Conservation (phyloP, 1,140 invertebrate species). For the Saxidomus purpurata region DNA sequence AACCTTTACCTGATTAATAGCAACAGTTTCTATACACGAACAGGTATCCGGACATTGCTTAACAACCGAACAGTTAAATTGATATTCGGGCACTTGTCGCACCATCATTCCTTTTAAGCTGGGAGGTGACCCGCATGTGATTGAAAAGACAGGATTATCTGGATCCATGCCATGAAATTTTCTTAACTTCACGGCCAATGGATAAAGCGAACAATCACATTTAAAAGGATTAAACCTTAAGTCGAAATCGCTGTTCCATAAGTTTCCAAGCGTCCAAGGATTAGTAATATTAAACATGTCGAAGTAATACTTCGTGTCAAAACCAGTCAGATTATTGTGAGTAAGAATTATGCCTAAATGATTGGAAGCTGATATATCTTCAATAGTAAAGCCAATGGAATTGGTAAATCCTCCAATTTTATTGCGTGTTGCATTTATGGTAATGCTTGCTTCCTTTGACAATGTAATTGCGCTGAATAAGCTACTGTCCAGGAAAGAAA, state of each 20-base stretch:
- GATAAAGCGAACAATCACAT: slow-evolving; percentile 25
- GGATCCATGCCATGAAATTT: not conserved
- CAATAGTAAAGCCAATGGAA: slow-evolving; percentile 13
- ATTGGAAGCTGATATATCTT: not conserved
- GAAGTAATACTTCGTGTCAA: not conserved
- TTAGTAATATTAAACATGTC: slow-evolving; percentile 4
- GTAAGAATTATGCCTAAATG: not conserved
- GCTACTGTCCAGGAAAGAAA: not conserved
- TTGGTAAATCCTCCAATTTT: not conserved
- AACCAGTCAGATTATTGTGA: slow-evolving; percentile 20
- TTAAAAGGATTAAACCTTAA: slow-evolving; percentile 34
- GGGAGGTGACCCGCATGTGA: not conserved
- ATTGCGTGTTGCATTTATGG: not conserved
- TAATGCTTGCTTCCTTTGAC: not conserved
- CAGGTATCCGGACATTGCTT: not conserved
- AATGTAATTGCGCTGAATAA: not conserved
- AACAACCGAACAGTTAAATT: slow-evolving; percentile 42
- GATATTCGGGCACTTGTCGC: not conserved
- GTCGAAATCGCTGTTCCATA: slow-evolving; percentile 28
- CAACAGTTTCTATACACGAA: not conserved
- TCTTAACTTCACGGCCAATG: not conserved
- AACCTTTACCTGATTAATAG: not conserved
- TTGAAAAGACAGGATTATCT: slow-evolving; percentile 27
- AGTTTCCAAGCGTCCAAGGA: not conserved
- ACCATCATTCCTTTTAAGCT: not conserved